Evolutionary conservation across 2,113 vertebrate genomes (phyloP), one percentile per base, ranked within the genome.

Genomic region (Muscicapa adusta): DNA sequence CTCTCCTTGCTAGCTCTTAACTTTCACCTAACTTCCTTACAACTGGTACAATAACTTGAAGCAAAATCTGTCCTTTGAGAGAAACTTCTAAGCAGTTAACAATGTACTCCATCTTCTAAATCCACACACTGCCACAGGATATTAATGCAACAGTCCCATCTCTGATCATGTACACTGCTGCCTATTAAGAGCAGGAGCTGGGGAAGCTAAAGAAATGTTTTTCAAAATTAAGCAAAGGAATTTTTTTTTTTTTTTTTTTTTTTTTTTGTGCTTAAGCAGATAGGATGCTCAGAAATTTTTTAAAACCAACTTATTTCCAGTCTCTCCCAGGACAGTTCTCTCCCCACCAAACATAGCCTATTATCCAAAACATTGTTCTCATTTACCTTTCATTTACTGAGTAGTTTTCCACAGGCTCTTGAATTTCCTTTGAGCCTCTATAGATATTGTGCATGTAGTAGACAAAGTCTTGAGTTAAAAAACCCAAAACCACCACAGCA

Each of bases 51-150:
- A 65, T 80, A 78, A 89, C 74, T 95, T 74, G 47, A 68, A 96
- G 81, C 50, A 89, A 92, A 93, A 91, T 34, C 17, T 68, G 18
- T 88, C 90, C 84, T 95, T 63, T 43, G 81, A 95, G 77, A 88
- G 63, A 63, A 91, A 53, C 51, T 67, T 56, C 88, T 86, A 74
- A 91, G 74, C 29, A 89, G 36, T 31, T 94, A 93, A 76, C 86
- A 93, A 50, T 29, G 36, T n/a, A 34, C 24, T 89, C 74, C 16
- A 23, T 60, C 47, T 96, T 87, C 70, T 80, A 91, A 91, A 92
- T 85, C 70, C 26, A 91, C 63, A 60, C 18, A 47, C n/a, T 85
- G 88, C 56, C 88, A 85, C 34, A 31, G 47, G 45, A 53, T 68
- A 76, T 78, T 75, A 73, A 82, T 8, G 53, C 22, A 74, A 79